Evolutionary conservation across 2,797 vertebrate species (phyloP).

Genomic region (Alca torda): DNA sequence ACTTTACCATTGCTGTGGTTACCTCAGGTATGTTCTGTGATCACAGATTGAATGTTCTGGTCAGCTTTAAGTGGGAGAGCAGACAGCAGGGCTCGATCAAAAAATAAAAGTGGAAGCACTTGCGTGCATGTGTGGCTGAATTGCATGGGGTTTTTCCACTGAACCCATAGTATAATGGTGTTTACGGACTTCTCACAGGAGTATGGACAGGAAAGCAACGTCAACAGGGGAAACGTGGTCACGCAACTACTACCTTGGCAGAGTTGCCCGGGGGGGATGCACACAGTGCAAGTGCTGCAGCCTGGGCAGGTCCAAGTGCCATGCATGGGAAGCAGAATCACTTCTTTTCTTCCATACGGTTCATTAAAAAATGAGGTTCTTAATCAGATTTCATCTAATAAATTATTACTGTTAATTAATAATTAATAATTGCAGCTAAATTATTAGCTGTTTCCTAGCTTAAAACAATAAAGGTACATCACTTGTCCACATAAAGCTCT

Average conservation of each 20-base stretch:
- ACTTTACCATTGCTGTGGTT: neutral
- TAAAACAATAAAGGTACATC: neutral
- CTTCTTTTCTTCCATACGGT: neutral
- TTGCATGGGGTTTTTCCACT: neutral
- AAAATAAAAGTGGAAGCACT: neutral
- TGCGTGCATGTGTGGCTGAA: neutral
- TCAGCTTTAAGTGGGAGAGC: neutral
- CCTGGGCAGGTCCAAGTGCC: neutral
- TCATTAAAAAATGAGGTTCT: neutral
- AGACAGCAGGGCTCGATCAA: neutral
- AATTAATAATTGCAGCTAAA: too few relatives aligned
- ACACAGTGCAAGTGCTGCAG: neutral
- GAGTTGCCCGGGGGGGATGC: neutral
- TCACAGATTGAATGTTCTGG: neutral
- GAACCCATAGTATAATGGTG: neutral
- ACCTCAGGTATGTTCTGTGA: neutral
- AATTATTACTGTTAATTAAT: neutral
- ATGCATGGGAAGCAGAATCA: neutral
- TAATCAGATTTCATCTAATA: neutral
- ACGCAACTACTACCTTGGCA: neutral
- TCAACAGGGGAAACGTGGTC: neutral
- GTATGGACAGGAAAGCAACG: neutral
- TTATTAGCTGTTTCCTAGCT: neutral
- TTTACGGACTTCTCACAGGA: neutral
- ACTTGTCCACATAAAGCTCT: neutral